These are phyloP conservation scores for Metalampra italica DNA, from an alignment of 2,888 invertebrate genomes.

Conservation along the genomic window DNA sequence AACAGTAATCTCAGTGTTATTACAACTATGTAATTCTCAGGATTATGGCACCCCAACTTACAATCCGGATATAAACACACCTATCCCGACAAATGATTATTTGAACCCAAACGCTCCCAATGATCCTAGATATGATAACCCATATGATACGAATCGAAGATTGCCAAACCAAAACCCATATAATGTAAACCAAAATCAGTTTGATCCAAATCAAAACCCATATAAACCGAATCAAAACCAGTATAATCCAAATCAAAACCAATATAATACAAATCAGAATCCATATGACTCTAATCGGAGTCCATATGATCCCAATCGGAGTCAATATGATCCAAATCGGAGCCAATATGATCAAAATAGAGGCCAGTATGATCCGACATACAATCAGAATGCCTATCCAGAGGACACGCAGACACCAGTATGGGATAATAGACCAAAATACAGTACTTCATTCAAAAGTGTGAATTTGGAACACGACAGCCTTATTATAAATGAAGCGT, in stretches of 20 bases:
- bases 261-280: constrained; percentile 9
- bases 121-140: constrained; percentile 58
- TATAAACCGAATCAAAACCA: constrained; percentile 36
- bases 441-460: constrained; percentile 40
- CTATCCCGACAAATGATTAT: constrained; percentile 61
- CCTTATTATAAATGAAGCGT: constrained; percentile 78
- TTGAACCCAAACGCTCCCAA: constrained; percentile 22
- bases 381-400: constrained; percentile 33
- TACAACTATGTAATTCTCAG: constrained; percentile 47
- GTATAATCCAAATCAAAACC: constrained; percentile 19
- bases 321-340: constrained; percentile 11
- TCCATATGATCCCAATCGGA: constrained; percentile 10
- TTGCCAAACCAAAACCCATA: constrained; percentile 40
- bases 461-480: constrained; percentile 62
- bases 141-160: constrained; percentile 54
- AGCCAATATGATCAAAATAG: constrained; percentile 13
- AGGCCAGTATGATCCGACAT: constrained; percentile 15
- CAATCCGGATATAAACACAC: constrained; percentile 45
- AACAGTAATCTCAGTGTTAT: constrained; percentile 34
- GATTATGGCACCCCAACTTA: constrained; percentile 59
- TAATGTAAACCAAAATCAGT: constrained; percentile 20
- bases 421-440: constrained; percentile 52
- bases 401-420: constrained; percentile 48
- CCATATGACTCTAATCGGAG: constrained; percentile 11
- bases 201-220: constrained; percentile 23